Evolutionary conservation across 2,888 invertebrate species (phyloP).

Genomic region (Hipparchia semele): DNA sequence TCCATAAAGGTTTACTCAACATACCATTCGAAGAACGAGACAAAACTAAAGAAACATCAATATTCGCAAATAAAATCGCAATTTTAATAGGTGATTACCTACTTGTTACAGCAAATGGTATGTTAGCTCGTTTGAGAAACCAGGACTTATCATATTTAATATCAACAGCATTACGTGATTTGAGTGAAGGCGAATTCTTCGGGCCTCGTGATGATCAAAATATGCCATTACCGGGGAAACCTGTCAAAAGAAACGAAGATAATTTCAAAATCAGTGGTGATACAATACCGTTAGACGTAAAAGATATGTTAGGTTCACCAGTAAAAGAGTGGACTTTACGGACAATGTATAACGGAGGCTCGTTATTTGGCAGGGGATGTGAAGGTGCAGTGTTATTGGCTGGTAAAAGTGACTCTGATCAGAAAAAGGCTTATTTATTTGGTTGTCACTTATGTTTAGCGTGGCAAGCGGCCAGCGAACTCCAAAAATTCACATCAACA

Average conservation of each 20-base stretch:
- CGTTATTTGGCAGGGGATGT: conserved; percentile 88
- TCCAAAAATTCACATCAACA: conserved; percentile 77
- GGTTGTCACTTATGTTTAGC: conserved; percentile 92
- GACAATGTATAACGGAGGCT: conserved; percentile 87
- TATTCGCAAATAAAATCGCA: conserved; percentile 95
- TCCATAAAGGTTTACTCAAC: conserved; percentile 86
- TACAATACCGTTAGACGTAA: conserved; percentile 67
- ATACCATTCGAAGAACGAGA: conserved; percentile 73
- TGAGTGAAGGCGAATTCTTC: conserved; percentile 92
- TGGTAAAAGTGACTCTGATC: conserved; percentile 85
- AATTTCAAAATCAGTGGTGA: conserved; percentile 61
- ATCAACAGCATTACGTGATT: conserved; percentile 90
- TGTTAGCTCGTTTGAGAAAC: conserved; percentile 87
- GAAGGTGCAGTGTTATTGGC: conserved; percentile 90
- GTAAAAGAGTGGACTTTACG: conserved; percentile 88
- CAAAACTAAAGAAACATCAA: conserved; percentile 85
- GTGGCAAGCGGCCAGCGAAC: conserved; percentile 86
- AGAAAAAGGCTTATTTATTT: conserved; percentile 89
- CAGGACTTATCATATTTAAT: conserved; percentile 91
- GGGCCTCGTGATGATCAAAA: conserved; percentile 89
- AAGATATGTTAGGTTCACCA: conserved; percentile 79
- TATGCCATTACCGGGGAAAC: conserved; percentile 87
- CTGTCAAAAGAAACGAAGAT: conserved; percentile 56
- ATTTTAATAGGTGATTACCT: conserved; percentile 93
- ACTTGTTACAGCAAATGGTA: conserved; percentile 90